phyloP scores from a whole-genome alignment of 2,888 invertebrate species.

The Ariolimax columbianus region DNA sequence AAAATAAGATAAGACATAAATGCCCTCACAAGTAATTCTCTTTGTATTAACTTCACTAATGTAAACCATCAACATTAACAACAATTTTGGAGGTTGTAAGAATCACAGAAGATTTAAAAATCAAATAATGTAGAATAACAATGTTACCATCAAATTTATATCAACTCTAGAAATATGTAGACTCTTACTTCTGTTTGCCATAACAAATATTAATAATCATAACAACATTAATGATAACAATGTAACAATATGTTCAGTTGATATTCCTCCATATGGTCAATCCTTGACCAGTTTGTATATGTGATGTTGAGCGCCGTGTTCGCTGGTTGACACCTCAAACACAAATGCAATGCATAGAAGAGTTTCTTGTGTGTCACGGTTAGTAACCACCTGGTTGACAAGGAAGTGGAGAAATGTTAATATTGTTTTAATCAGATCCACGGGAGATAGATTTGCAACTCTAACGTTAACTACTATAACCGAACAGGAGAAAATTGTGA shows the following conservation, averaged over 20 bases:
- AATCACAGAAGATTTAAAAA: slow-evolving; percentile 21
- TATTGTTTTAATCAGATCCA: too few relatives aligned
- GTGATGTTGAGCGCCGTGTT: slow-evolving; percentile 98
- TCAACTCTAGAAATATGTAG: background rate
- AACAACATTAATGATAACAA: slow-evolving; percentile 22
- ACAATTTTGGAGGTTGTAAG: background rate
- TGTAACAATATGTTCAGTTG: background rate
- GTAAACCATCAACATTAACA: too few relatives aligned
- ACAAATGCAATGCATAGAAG: slow-evolving; percentile 98
- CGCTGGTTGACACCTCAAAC: slow-evolving; percentile 98
- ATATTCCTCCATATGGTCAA: slow-evolving; percentile 51
- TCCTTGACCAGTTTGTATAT: slow-evolving; percentile 91
- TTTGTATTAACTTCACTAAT: too few relatives aligned
- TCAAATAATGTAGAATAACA: slow-evolving; percentile 13
- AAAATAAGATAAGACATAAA: too few relatives aligned
- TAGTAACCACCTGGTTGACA: slow-evolving; percentile 91
- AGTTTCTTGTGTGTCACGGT: slow-evolving; percentile 98
- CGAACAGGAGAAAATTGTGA: too few relatives aligned
- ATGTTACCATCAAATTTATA: background rate
- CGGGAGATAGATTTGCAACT: too few relatives aligned
- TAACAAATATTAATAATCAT: background rate
- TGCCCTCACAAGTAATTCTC: too few relatives aligned
- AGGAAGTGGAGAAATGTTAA: background rate
- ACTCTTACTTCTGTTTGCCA: background rate
- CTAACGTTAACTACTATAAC: too few relatives aligned